Base-by-base conservation (phyloP, 2,113 vertebrate species). In the Fulica atra region DNA sequence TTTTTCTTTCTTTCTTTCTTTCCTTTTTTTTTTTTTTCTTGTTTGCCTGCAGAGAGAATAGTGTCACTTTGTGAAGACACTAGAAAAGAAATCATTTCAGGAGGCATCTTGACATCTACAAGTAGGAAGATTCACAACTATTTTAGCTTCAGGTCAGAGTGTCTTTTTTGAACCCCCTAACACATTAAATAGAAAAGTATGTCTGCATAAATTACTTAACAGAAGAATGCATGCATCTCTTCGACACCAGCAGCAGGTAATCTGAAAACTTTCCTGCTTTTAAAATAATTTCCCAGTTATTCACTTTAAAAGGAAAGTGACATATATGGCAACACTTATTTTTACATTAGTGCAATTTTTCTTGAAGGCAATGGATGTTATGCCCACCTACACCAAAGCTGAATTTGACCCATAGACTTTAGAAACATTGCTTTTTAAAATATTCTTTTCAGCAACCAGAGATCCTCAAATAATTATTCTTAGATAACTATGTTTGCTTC, bases 121-220 rank as follows among this genome's bases (percentile, higher is more conserved):
- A 44, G 38, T 36, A 88, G 53, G 88, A 88, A 18, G 33, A 92
- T 63, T 93, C 71, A 54, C 51, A 77, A 61, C 26, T 42, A 33
- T 82, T 96, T 89, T 88, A 92, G 64, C 74, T 83, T 48, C 56
- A 78, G 68, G 90, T 94, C 91, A 94, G 38, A 76, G 42, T 59
- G 29, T 14, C 29, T 93, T 80, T 93, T 85, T 44, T 74, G 26
- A 93, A 93, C 44, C 4, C 2, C 16, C 14, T 73, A 65, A 86
- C 33, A 46, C 36, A 57, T 18, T 79, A 88, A 82, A 82, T 56
- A 69, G 21, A 76, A 53, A 91, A 89, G 6, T 79, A 51, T 3
- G 2, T 81, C 13, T 89, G 46, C 53, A 73, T 61, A 86, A 91
- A 81, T 84, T 92, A 70, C 61, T 3, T 19, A 26, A 13, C 24